These are phyloP conservation scores for Theonella swinhoei DNA, from an alignment of 37 sponge, comb jelly and placozoan genomes.

Conservation along the genomic window DNA sequence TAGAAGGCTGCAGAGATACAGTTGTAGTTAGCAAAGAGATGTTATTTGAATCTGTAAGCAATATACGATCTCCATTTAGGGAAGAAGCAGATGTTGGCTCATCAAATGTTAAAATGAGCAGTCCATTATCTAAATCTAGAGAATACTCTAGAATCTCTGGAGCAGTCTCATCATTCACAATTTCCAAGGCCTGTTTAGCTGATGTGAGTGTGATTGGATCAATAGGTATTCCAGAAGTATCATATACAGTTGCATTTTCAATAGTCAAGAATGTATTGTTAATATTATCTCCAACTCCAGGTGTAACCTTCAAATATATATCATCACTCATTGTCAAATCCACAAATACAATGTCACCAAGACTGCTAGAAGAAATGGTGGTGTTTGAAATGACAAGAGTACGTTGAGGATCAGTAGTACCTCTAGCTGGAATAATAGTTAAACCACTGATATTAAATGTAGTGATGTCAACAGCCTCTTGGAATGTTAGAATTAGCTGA, in stretches of 20 bases:
- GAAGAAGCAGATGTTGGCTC: constrained; percentile 64
- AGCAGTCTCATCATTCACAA: constrained; percentile 60
- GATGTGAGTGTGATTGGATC: constrained; percentile 20
- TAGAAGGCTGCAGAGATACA: constrained; percentile 32
- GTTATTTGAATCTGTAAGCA: constrained; percentile 35
- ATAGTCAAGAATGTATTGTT: constrained; percentile 65
- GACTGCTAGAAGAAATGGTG: constrained; percentile 7
- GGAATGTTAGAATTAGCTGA: constrained; percentile 75
- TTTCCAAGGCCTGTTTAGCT: constrained; percentile 14
- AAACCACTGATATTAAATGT: constrained; percentile 51
- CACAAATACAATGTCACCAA: constrained; percentile 49
- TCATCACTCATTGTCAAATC: constrained; percentile 49
- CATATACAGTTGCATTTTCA: constrained; percentile 39
- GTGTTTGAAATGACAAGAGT: constrained; percentile 47
- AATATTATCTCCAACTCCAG: constrained; percentile 39
- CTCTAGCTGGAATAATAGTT: constrained; percentile 60
- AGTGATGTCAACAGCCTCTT: constrained; percentile 71
- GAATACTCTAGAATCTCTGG: constrained; percentile 47
- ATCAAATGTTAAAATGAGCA: constrained; percentile 64
- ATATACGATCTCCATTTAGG: constrained; percentile 33
- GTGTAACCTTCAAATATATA: constrained; percentile 65
- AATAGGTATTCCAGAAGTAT: constrained; percentile 53
- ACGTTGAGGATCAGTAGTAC: constrained; percentile 36
- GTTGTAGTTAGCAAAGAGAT: neutral
- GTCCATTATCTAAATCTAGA: constrained; percentile 70